Base-by-base conservation (phyloP, 2,888 invertebrate species). In the Flexamia atlantica region DNA sequence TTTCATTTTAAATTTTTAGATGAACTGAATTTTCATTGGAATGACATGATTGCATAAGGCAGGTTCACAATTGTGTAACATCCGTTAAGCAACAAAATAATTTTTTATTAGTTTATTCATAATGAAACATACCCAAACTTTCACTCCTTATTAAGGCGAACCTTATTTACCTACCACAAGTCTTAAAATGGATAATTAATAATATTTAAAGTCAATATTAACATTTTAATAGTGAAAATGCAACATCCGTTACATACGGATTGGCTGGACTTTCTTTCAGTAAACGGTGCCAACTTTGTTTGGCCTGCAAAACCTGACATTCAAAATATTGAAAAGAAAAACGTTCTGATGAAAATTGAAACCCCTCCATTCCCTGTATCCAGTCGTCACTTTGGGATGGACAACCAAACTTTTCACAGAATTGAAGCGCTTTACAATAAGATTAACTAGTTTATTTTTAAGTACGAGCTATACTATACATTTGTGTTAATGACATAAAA, bases 21-120 rank as follows among this genome's bases (percentile, higher is more conserved):
- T 28, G 60, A 60, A 60, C 25, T 60, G 25, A 60, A 23, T 28
- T 60, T 60, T 60, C 60, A 28, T 60, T 60, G 28, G 28, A 28
- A 28, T 60, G 46, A 28, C 60, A 60, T 60, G 60, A 60, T 28
- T 60, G 60, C 60, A 60, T 60, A 12, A 23, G 28, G 60, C 12
- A 23, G 60, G 60, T 60, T 60, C 9, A 60, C 60, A 60, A 60
- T 60, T 28, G 60, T 60, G 60, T 60, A 60, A 60, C 60, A 60
- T 60, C 60, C 60, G 28, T 60, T 60, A 60, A 17, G 28, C 25
- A 9, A 5, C 28, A 60, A 60, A 28, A 60, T 60, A 28, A 60
- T 28, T 60, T 60, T 28, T 60, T 60, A 28, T 60, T 28, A 17
- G 23, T 60, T 28, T 28, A 60, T 28, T 60, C 23, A 17, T 17